Conservation (phyloP, 2,888 invertebrate genomes). For the Chrysotoxum bicinctum region DNA sequence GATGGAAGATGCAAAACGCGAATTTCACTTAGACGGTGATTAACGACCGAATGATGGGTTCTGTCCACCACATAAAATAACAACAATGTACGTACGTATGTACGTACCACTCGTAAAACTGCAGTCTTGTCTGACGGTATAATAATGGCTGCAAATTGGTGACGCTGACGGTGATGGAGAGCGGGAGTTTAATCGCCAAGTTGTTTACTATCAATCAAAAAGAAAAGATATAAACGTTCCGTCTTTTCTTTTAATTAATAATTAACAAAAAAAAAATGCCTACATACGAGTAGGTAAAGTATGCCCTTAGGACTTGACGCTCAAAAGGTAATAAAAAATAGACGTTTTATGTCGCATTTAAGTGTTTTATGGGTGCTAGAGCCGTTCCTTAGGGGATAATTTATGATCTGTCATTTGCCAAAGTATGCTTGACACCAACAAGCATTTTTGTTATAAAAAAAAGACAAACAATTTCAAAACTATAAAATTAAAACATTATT, state of each 20-base stretch:
- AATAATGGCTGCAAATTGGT: constrained; percentile 68
- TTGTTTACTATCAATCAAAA: constrained; percentile 60
- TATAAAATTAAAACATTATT: constrained; percentile 50
- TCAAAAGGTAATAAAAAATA: constrained; percentile 40
- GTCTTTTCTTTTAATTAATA: constrained; percentile 9
- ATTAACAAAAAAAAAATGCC: not conserved
- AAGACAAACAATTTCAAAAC: constrained; percentile 12
- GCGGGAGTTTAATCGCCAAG: constrained; percentile 61
- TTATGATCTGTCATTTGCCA: constrained; percentile 71
- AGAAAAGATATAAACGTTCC: not conserved
- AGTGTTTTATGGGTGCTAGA: constrained; percentile 39
- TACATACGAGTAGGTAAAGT: not conserved
- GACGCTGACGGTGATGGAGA: constrained; percentile 70
- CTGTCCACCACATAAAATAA: constrained; percentile 41
- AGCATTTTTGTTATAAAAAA: not conserved
- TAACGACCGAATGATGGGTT: constrained; percentile 66
- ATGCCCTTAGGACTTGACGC: not conserved
- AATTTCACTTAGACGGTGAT: constrained; percentile 73
- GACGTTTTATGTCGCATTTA: constrained; percentile 25
- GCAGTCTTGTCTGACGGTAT: constrained; percentile 45
- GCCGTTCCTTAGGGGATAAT: constrained; percentile 22
- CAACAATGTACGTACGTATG: not conserved
- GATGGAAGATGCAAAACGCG: constrained; percentile 72
- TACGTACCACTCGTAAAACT: not conserved
- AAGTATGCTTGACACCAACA: constrained; percentile 41